These are phyloP conservation scores for Asarcornis scutulata DNA, from an alignment of 2,113 vertebrate species.

Conservation along the genomic window DNA sequence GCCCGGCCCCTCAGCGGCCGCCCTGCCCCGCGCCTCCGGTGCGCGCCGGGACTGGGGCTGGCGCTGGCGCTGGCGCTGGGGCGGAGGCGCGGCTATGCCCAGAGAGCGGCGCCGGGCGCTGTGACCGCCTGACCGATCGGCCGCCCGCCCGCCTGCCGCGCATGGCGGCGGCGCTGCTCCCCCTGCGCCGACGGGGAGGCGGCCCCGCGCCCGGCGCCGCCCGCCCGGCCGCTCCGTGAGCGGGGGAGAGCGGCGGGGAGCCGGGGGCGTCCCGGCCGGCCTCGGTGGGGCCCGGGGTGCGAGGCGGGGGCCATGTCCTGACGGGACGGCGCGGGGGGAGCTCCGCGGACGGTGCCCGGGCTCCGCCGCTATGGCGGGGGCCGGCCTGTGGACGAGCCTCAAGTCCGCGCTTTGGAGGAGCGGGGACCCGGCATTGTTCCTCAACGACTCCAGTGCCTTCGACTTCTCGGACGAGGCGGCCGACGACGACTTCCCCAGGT, in stretches of 20 bases:
- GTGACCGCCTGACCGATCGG: background rate
- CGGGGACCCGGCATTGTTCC: constrained; percentile 69
- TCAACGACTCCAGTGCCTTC: constrained; percentile 89
- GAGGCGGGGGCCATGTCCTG: constrained; percentile 7
- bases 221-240: background rate
- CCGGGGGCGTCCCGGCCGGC: background rate
- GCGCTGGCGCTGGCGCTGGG: no score
- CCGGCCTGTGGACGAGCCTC: constrained; percentile 80
- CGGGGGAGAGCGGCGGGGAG: background rate
- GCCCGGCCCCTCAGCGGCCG: background rate
- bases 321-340: background rate
- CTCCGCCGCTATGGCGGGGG: constrained; percentile 81
- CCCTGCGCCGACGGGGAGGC: background rate
- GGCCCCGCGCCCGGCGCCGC: background rate
- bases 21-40: background rate
- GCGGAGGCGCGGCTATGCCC: background rate
- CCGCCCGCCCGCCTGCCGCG: background rate
- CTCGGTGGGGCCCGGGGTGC: background rate
- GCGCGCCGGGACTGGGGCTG: background rate
- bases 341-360: background rate
- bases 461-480: constrained; percentile 88
- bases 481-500: constrained; percentile 80
- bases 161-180: background rate
- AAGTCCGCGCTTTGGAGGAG: constrained; percentile 80
- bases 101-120: background rate